Evolutionary conservation across 2,797 vertebrate species (phyloP).

Genomic region (Remorina albescens): DNA sequence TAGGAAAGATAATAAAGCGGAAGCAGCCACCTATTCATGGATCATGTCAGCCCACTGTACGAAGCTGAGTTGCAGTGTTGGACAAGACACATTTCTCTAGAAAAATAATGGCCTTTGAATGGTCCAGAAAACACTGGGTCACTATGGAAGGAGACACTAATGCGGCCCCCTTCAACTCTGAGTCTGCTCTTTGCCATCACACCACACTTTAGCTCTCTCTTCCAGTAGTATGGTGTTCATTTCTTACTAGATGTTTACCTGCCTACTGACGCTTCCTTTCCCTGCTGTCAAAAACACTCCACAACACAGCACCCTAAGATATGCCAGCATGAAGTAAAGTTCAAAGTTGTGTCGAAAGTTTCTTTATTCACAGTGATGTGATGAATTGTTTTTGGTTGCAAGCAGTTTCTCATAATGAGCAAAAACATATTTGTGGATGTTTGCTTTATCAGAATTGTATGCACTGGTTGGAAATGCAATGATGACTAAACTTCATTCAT

Average conservation of each 20-base stretch:
- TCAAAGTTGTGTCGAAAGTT: constrained; percentile 22
- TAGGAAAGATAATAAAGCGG: constrained; percentile 7
- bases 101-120: constrained; percentile 50
- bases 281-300: constrained; percentile 31
- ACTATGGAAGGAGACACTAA: constrained; percentile 15
- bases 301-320: constrained; percentile 12
- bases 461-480: constrained; percentile 32
- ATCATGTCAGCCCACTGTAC: constrained; percentile 3
- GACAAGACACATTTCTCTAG: constrained; percentile 28
- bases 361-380: constrained; percentile 20
- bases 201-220: constrained; percentile 9
- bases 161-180: neutral
- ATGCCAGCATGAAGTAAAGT: constrained; percentile 36
- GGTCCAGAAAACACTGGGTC: constrained; percentile 29
- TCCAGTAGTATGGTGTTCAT: constrained; percentile 12
- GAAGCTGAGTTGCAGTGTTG: constrained; percentile 9
- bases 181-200: constrained; percentile 4
- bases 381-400: constrained; percentile 43
- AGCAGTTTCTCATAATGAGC: constrained; percentile 10
- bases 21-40: constrained; percentile 6
- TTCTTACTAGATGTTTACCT: constrained; percentile 32
- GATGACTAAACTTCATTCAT: no score
- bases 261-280: constrained; percentile 24
- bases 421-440: constrained; percentile 18
- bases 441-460: constrained; percentile 27